phyloP scores from a whole-genome alignment of 2,797 vertebrate genomes.

The Pseudotriccus pelzelni region DNA sequence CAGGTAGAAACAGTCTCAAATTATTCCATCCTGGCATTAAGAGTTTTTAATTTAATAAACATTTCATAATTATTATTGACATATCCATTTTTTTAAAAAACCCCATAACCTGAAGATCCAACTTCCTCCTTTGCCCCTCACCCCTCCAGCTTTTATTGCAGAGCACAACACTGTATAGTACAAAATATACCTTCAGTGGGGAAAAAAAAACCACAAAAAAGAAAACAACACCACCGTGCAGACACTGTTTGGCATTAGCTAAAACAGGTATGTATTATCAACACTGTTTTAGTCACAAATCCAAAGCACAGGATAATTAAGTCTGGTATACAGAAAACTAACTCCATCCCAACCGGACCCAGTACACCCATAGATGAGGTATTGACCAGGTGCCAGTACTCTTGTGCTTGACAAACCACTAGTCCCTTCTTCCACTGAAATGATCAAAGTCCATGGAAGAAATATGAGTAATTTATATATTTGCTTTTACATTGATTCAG shows the following conservation, averaged over 20 bases:
- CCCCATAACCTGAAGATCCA: background rate
- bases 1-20: background rate
- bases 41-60: background rate
- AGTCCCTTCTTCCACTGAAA: background rate
- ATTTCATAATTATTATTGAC: background rate
- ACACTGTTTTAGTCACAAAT: background rate
- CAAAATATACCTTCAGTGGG: background rate
- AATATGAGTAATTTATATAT: background rate
- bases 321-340: background rate
- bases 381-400: background rate
- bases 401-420: background rate
- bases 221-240: accelerated
- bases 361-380: background rate
- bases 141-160: background rate
- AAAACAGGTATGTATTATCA: background rate
- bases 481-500: background rate
- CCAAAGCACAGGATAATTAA: background rate
- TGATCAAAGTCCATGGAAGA: background rate
- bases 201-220: no score
- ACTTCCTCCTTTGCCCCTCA: background rate
- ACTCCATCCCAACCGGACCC: background rate
- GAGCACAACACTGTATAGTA: background rate
- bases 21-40: background rate
- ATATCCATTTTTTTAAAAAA: background rate
- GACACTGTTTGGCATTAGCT: background rate